Evolutionary conservation across 2,888 invertebrate genomes (phyloP).

Genomic region (Phengaris alcon): DNA sequence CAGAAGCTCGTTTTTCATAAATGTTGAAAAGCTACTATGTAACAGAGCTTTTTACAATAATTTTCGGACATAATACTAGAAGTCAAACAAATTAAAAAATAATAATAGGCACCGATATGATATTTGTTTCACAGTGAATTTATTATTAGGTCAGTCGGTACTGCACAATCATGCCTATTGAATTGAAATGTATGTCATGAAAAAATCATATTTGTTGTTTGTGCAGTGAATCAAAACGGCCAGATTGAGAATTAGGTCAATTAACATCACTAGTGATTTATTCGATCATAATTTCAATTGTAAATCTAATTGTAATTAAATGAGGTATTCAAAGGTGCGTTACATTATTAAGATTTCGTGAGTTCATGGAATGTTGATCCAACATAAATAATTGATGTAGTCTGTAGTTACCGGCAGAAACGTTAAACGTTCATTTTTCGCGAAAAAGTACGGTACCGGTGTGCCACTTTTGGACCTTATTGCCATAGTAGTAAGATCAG

Average conservation of each 20-base stretch:
- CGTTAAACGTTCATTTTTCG: too few species aligned
- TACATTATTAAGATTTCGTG: too few species aligned
- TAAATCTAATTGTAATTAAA: neutral
- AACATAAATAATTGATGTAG: too few species aligned
- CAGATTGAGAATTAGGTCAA: slow-evolving; percentile 16
- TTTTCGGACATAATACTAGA: neutral
- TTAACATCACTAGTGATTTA: neutral
- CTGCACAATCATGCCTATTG: slow-evolving; percentile 18
- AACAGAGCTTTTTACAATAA: too few species aligned
- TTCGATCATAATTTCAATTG: neutral
- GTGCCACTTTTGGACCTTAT: too few species aligned
- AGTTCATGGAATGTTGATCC: too few species aligned
- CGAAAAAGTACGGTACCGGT: too few species aligned
- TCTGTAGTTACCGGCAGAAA: too few species aligned
- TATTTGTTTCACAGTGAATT: slow-evolving; percentile 18
- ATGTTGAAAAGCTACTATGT: neutral
- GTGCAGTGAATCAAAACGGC: slow-evolving; percentile 2
- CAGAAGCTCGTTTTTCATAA: too few species aligned
- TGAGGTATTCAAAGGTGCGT: too few species aligned
- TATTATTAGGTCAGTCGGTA: slow-evolving; percentile 18
- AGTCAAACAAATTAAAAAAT: neutral
- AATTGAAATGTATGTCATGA: slow-evolving; percentile 25
- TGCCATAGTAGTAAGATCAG: too few species aligned
- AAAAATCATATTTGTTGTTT: slow-evolving; percentile 11
- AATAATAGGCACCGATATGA: neutral